These are phyloP conservation scores for Phalanger gymnotis DNA, from an alignment of 2,797 vertebrate genomes.

Conservation along the genomic window DNA sequence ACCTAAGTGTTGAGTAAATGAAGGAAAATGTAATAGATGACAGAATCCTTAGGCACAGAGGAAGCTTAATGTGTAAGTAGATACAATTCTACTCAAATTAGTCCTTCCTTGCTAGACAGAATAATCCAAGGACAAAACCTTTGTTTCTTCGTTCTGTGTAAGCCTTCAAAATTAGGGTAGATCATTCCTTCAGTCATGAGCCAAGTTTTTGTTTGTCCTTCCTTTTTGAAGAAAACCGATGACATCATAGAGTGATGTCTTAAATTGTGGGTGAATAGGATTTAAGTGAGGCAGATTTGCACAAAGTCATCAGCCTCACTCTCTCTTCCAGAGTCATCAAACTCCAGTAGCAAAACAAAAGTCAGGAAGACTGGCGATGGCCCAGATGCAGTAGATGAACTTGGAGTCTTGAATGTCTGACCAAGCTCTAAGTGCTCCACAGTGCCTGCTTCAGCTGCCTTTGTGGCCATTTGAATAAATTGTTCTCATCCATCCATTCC, in stretches of 20 bases:
- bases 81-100: not conserved
- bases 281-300: not conserved
- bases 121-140: not conserved
- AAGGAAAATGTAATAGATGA: slow-evolving; percentile 23
- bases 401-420: not conserved
- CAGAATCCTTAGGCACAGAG: slow-evolving; percentile 24
- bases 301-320: not conserved
- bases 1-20: not conserved
- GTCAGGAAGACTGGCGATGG: not conserved
- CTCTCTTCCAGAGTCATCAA: not conserved
- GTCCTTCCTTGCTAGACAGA: not conserved
- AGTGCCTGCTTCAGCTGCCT: not conserved
- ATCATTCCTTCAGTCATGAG: not conserved
- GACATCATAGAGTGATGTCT: not conserved
- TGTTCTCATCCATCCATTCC: not conserved
- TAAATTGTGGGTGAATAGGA: not conserved
- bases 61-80: not conserved
- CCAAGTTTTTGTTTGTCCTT: not conserved
- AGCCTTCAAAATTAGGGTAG: not conserved
- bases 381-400: not conserved
- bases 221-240: not conserved
- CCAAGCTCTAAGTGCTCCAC: not conserved
- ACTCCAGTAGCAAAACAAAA: not conserved
- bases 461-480: not conserved
- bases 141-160: not conserved